These are phyloP conservation scores for Heliconius hortense DNA, from an alignment of 2,888 invertebrate genomes.

Conservation along the genomic window DNA sequence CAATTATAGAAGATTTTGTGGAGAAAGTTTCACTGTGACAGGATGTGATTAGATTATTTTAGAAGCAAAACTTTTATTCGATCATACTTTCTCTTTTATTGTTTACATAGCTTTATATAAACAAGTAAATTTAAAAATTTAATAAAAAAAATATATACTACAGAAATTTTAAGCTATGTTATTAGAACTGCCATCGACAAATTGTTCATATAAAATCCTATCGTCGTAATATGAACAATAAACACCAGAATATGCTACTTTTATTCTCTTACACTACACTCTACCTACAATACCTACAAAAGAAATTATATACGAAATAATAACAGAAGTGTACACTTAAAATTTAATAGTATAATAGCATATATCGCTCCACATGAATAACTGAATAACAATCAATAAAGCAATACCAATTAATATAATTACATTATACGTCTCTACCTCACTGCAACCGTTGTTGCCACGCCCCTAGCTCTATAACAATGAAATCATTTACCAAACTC, in stretches of 20 bases:
- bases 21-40: neutral
- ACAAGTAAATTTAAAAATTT: too few relatives aligned
- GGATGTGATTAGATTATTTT: neutral
- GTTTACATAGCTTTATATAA: neutral
- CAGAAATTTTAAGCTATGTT: too few relatives aligned
- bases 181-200: neutral
- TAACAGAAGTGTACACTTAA: conserved; percentile 2
- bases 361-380: neutral
- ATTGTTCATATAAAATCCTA: neutral
- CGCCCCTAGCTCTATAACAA: conserved; percentile 2
- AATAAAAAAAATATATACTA: too few relatives aligned
- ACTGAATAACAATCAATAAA: conserved; percentile 14
- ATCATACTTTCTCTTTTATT: neutral
- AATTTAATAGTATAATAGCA: conserved; percentile 18
- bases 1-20: neutral
- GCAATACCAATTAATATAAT: conserved; percentile 18
- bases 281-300: neutral
- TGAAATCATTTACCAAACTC: conserved; percentile 16
- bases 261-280: too few relatives aligned
- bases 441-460: conserved; percentile 11
- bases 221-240: neutral
- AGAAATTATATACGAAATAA: neutral
- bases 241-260: conserved; percentile 6
- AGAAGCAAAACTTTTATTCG: neutral
- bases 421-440: conserved; percentile 13